These are phyloP conservation scores for Fulmarus glacialis DNA, from an alignment of 2,113 vertebrate species.

Conservation along the genomic window DNA sequence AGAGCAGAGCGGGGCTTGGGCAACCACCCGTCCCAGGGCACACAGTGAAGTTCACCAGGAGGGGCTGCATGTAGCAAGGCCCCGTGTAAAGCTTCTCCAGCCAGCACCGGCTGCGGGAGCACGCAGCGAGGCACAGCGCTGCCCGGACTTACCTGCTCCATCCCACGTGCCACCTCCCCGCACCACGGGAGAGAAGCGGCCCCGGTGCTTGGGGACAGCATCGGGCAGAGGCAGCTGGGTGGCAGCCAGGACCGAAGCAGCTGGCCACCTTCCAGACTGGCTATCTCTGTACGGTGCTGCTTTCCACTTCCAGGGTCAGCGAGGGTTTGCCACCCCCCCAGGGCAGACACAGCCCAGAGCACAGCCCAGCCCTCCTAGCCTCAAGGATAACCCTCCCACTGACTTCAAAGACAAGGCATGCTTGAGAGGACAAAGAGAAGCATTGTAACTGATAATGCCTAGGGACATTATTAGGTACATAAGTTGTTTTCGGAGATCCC, in stretches of 20 bases:
- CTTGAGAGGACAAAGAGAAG: background rate
- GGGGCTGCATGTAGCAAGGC: background rate
- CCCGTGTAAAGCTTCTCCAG: background rate
- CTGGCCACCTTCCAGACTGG: background rate
- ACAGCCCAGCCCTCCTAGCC: background rate
- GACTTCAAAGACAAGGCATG: background rate
- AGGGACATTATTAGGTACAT: background rate
- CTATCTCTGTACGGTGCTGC: background rate
- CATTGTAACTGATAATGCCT: background rate
- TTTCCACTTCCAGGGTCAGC: background rate
- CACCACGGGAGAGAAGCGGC: background rate
- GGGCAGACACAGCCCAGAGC: background rate
- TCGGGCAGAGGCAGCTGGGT: background rate
- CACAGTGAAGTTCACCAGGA: background rate
- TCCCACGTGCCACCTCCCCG: background rate
- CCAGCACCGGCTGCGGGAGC: background rate
- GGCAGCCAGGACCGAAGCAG: background rate
- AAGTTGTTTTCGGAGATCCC: background rate
- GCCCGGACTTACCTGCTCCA: background rate
- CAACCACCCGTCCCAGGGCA: background rate
- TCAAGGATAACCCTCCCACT: background rate
- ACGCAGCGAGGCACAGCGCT: rapidly evolving
- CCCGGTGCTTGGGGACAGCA: background rate
- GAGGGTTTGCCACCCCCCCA: background rate
- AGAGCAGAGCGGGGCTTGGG: background rate